phyloP scores from a whole-genome alignment of 2,113 vertebrate species.

The Isurus oxyrinchus region DNA sequence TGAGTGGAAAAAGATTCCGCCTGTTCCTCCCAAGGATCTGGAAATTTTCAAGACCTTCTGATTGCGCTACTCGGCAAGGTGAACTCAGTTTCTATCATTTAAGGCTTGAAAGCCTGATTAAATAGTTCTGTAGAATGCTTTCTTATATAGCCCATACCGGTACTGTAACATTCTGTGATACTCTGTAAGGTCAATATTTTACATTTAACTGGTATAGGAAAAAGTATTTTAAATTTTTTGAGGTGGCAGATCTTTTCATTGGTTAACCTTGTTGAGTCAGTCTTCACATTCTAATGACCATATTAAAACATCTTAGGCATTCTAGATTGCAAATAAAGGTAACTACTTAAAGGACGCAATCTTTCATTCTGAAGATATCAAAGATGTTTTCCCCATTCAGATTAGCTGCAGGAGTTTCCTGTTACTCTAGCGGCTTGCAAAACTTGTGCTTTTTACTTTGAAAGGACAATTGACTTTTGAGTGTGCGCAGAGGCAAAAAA shows the following conservation, averaged over 20 bases:
- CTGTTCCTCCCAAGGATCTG: conserved; percentile 72
- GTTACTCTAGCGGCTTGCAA: too few species aligned
- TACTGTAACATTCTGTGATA: neutral
- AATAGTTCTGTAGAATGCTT: neutral
- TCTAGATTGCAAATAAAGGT: neutral
- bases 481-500: too few species aligned
- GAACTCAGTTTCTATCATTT: conserved; percentile 31
- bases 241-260: neutral
- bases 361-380: neutral
- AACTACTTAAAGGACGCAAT: neutral
- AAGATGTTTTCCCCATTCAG: neutral
- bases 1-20: conserved; percentile 73
- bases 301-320: neutral
- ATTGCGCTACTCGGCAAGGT: conserved; percentile 61
- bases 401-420: neutral
- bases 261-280: neutral
- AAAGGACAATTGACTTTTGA: neutral
- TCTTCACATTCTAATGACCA: neutral
- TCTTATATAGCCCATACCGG: neutral
- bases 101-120: neutral
- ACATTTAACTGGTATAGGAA: neutral
- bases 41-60: conserved; percentile 91
- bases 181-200: neutral
- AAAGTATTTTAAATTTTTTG: neutral
- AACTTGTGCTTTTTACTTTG: neutral